These are phyloP conservation scores for Muricea muricata DNA, from an alignment of 92 coral and sea anemone species.

Conservation along the genomic window DNA sequence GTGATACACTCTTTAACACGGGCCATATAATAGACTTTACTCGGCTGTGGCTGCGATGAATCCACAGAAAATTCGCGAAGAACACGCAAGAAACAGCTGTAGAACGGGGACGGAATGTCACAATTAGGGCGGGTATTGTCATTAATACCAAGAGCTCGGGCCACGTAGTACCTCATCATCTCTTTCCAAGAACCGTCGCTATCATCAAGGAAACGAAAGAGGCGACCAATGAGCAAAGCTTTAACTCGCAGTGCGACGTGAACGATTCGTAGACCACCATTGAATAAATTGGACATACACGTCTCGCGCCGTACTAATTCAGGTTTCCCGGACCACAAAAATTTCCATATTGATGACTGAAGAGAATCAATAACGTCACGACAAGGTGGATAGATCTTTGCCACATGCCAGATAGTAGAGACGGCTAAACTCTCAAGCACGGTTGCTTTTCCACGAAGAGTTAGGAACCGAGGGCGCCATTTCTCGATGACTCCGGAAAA, in stretches of 20 bases:
- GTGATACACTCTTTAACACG: neutral
- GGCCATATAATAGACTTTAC: neutral
- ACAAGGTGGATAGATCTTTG: conserved; percentile 21
- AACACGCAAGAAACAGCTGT: neutral
- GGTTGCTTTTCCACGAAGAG: conserved; percentile 49
- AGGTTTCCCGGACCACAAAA: conserved; percentile 16
- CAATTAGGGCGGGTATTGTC: neutral
- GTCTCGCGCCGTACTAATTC: neutral
- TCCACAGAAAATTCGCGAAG: neutral
- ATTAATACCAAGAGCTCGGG: neutral
- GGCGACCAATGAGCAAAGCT: neutral
- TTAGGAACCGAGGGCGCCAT: conserved; percentile 48
- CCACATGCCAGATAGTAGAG: conserved; percentile 48
- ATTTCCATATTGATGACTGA: neutral
- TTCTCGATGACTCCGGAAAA: neutral
- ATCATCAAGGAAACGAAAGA: neutral
- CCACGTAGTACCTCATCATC: neutral
- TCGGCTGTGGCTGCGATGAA: neutral
- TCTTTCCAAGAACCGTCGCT: neutral
- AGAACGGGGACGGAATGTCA: neutral
- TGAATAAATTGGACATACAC: neutral
- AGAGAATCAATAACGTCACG: neutral
- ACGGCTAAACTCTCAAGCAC: conserved; percentile 29
- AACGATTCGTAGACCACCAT: neutral
- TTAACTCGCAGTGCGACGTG: neutral